Base-by-base conservation (phyloP, 2,888 invertebrate species). In the Athrips mouffetella region DNA sequence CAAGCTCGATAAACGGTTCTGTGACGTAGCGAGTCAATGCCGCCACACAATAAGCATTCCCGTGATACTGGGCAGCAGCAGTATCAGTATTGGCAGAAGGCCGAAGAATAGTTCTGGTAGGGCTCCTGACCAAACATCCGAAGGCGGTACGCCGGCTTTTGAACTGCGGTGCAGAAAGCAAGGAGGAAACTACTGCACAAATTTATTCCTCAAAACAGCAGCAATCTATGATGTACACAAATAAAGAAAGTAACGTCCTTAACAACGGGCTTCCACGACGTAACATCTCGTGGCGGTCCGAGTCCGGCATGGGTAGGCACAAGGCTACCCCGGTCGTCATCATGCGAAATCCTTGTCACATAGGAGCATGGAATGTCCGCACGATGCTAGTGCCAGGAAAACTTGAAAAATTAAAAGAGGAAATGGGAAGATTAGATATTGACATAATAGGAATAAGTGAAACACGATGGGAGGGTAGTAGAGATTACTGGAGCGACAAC, bases 231-330 rank as follows among this genome's bases (percentile, higher is more conserved):
- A 20, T 2, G 2, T 5, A n/a, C 5, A 37, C 1, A 37, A 37
- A 20, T 5, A 37, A 16, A 23, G 51, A 33, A 21, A 52, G 40
- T 41, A 39, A 40, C 8, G 48, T 54, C 18, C 48, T 53, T 13
- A 50, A 54, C 42, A 49, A 49, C 31, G 45, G 45, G 49, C 41
- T 48, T 25, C 30, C 51, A 51, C 42, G 54, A 55, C 27, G 45
- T 41, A 45, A 45, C 16, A 47, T 50, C 5, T 41, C 45, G 51
- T 48, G 51, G 51, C 35, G 48, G 48, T 48, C 48, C 23, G 48
- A 51, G 33, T 50, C 47, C 50, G 47, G 47, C 50, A 50, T 37
- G 4, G 8, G 18, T 10, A 50, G 50, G 2, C 4, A 21, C 51
- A 48, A 42, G 51, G 48, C 48, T 51, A 20, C 16, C 3, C 18